phyloP scores from a whole-genome alignment of 2,113 vertebrate genomes.

The Physeter macrocephalus region DNA sequence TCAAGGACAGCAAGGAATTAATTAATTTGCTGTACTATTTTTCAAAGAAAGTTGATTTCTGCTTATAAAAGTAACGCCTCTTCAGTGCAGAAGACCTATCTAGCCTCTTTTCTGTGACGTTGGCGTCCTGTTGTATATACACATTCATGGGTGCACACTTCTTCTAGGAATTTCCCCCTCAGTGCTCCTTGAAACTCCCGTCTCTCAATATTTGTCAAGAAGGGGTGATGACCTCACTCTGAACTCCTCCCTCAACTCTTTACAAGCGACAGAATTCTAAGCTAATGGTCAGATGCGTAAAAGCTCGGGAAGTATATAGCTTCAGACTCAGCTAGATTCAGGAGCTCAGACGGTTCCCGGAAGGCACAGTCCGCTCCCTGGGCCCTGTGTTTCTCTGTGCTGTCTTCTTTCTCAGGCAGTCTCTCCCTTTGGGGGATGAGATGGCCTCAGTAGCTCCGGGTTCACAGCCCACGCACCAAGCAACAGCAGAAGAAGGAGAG shows the following conservation, averaged over 20 bases:
- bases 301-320: background rate
- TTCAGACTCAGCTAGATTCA: background rate
- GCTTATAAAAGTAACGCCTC: background rate
- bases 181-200: background rate
- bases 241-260: background rate
- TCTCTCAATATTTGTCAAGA: background rate
- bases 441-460: background rate
- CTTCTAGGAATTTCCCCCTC: background rate
- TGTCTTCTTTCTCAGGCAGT: background rate
- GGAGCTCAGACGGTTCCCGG: background rate
- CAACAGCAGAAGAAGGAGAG: background rate
- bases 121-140: background rate
- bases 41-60: background rate
- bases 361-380: background rate
- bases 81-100: background rate
- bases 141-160: background rate
- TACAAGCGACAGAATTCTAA: background rate
- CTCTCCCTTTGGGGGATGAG: background rate
- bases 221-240: background rate
- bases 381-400: background rate
- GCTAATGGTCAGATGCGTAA: background rate
- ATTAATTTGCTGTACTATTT: background rate
- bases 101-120: background rate
- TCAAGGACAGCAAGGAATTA: background rate
- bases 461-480: background rate